Conservation (phyloP, 2,888 invertebrate genomes). For the Xestia ashworthii region DNA sequence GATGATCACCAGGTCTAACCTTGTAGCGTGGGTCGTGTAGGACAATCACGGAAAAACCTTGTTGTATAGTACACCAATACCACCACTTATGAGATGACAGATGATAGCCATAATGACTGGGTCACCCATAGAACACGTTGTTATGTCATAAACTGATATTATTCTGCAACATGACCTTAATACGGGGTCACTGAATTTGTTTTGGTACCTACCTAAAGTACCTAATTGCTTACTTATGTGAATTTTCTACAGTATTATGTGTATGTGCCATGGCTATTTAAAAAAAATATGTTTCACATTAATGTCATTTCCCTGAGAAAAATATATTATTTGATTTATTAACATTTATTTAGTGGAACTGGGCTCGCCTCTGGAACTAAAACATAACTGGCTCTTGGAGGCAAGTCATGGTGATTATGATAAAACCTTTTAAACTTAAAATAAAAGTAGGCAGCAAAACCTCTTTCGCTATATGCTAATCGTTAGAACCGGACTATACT, state of each 20-base stretch:
- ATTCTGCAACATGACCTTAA: constrained; percentile 52
- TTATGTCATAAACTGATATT: constrained; percentile 50
- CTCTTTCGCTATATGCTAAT: constrained; percentile 21
- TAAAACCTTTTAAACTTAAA: background rate
- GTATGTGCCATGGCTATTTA: background rate
- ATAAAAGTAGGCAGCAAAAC: constrained; percentile 3
- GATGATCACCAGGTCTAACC: constrained; percentile 27
- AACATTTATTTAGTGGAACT: background rate
- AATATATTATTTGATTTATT: background rate
- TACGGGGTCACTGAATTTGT: constrained; percentile 47
- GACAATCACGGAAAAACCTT: constrained; percentile 60
- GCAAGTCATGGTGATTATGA: too few relatives aligned
- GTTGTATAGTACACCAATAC: constrained; percentile 24
- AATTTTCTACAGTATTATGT: constrained; percentile 1
- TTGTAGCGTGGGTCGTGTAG: constrained; percentile 40
- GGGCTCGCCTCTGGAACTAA: background rate
- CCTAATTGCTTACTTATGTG: too few relatives aligned
- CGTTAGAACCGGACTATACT: constrained; percentile 34
- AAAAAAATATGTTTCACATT: background rate
- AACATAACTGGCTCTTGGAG: background rate
- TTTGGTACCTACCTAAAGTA: constrained; percentile 10
- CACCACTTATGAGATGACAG: constrained; percentile 46
- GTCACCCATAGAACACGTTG: constrained; percentile 49
- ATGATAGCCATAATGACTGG: constrained; percentile 56
- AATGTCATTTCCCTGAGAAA: background rate